Base-by-base conservation (phyloP, 2,113 vertebrate genomes). In the Gasterosteus nipponicus region DNA sequence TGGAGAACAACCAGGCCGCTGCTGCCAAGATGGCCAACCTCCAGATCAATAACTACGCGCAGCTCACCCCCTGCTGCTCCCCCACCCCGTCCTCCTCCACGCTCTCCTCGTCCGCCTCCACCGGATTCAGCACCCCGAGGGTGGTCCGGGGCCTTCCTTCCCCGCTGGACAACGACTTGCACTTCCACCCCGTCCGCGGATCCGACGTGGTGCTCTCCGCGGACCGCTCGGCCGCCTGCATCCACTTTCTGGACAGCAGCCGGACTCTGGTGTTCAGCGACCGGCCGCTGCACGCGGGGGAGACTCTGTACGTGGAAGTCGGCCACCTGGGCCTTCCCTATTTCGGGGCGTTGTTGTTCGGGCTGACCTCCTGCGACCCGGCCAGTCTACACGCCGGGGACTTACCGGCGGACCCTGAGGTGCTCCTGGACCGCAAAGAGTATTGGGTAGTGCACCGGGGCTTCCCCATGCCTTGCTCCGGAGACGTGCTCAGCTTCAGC, bases 401-500 rank as follows among this genome's bases (percentile, higher is more conserved):
- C 89, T 94, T 99, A 78, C 98, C 97, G 0, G 95, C 96, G 0
- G 97, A 99, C 89, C 97, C 97, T 0, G 96, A 98, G 35, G 95
- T 95, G 19, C 96, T 99, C 42, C 92, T 99, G 88, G 97, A 99
- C 91, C 96, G 97, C 19, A 98, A 98, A 89, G 98, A 99, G 90
- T 99, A 99, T 79, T 99, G 98, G 98, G 98, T 99, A 84, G 95
- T 99, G 77, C 96, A 97, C 86, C 92, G 96, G 58, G 97, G 96
- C 0, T 96, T 98, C 71, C 96, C 97, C 0, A 94, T 96, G 49
- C 95, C 96, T 60, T 95, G 89, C 90, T 94, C 94, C 0, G 96
- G 97, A 0, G 98, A 98, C 78, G 94, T 97, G 67, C 96, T 99
- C 90, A 98, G 95, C 91, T 99, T 99, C 90, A 95, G 94, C 46